Base-by-base conservation (phyloP, 1,140 invertebrate genomes). In the Drosophila sucinea region DNA sequence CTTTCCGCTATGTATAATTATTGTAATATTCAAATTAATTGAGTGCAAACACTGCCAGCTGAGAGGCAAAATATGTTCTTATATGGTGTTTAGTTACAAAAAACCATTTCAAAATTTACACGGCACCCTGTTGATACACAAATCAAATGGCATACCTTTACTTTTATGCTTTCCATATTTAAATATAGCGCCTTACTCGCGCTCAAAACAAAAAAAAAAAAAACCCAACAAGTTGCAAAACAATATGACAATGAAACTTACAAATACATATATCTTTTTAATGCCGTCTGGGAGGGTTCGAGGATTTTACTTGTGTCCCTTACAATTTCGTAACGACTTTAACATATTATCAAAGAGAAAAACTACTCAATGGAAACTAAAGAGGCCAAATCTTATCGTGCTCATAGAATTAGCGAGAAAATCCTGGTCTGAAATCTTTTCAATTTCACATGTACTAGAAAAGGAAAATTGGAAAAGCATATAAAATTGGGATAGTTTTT, bases 31-130 rank as follows among this genome's bases (percentile, higher is more conserved):
- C 40, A 72, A 82, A 55, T 58, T 57, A 10, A 79, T 67, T 81
- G 35, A 30, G 44, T 47, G 44, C 44, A 73, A 86, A 63, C 79
- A 86, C 83, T 86, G 83, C 83, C 83, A 87, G 79, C 84, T 86
- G 83, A 62, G 57, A 86, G 72, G 79, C 74, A 77, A 71, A 58
- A 27, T 25, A 63, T 70, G 35, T 70, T 51, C 44, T 51, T 10
- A 27, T 51, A 27, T 27, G 44, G 67, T 73, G 70, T 70, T 70
- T 56, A 60, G 69, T 58, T 76, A 62, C 60, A 63, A 51, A 29
- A 5, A 51, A 25, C 10, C 11, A 5, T 58, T 76, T 76, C 17
- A 17, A 60, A 44, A 67, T 62, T 61, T 30, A 51, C 29, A 35
- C 41, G 65, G 65, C 73, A 76, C 73, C 66, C 66, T 33, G 27